phyloP scores from a whole-genome alignment of 1,140 invertebrate genomes.

The Trichogramma pretiosum region DNA sequence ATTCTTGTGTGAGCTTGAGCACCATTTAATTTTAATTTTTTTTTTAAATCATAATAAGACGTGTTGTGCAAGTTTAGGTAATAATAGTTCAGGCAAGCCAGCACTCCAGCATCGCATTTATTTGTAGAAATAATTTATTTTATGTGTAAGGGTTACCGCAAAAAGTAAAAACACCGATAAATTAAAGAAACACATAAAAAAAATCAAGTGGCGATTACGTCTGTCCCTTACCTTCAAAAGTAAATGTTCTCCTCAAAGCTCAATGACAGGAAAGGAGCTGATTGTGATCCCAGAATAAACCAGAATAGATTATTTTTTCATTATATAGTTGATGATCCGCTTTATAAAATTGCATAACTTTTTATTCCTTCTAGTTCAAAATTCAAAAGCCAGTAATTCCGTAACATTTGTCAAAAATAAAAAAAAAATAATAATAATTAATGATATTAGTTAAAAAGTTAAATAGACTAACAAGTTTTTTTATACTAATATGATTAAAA shows the following conservation, averaged over 20 bases:
- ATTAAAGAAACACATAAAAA: conserved; percentile 40
- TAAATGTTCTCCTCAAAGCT: conserved; percentile 50
- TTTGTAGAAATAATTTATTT: conserved; percentile 1
- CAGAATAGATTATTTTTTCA: conserved; percentile 48
- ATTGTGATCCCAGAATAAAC: conserved; percentile 49
- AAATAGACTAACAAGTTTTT: no score
- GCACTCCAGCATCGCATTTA: conserved; percentile 1
- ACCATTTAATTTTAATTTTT: no score
- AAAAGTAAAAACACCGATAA: conserved; percentile 43
- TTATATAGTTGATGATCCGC: conserved; percentile 36
- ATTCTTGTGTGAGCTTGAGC: background rate
- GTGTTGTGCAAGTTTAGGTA: background rate
- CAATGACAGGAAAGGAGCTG: conserved; percentile 50
- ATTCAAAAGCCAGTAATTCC: no score
- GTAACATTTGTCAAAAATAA: background rate
- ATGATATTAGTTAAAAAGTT: no score
- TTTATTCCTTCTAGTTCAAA: conserved; percentile 30
- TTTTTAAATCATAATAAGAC: no score
- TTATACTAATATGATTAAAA: no score
- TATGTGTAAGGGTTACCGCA: conserved; percentile 39
- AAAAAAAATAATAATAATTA: no score
- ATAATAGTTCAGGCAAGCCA: conserved; percentile 2
- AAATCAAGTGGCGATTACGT: conserved; percentile 45
- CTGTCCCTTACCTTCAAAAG: conserved; percentile 51
- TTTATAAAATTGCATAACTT: conserved; percentile 25